Evolutionary conservation across 2,888 invertebrate genomes (phyloP).

Genomic region (Silvanus unidentatus): DNA sequence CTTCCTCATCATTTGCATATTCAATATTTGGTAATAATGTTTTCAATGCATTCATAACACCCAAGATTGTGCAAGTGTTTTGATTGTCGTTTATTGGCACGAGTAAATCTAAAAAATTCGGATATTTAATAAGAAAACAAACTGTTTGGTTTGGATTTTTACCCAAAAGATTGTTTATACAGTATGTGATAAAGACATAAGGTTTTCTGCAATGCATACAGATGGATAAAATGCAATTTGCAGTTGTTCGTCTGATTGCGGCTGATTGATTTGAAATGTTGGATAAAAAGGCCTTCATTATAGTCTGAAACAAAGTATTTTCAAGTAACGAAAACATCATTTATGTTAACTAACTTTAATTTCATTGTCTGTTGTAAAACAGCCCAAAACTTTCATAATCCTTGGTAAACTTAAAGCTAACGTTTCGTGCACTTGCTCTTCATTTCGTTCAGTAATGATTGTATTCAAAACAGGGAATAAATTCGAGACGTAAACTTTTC

Average conservation of each 20-base stretch:
- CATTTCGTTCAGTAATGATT: constrained; percentile 65
- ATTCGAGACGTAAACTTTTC: constrained; percentile 71
- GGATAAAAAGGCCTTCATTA: constrained; percentile 61
- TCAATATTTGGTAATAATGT: constrained; percentile 55
- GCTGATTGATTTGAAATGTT: constrained; percentile 62
- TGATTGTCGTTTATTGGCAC: constrained; percentile 41
- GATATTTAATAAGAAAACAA: constrained; percentile 51
- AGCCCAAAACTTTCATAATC: constrained; percentile 61
- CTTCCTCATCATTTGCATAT: constrained; percentile 28
- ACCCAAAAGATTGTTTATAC: constrained; percentile 61
- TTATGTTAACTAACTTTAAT: constrained; percentile 39
- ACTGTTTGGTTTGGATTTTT: constrained; percentile 56
- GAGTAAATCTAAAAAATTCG: constrained; percentile 36
- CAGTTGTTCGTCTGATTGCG: constrained; percentile 74
- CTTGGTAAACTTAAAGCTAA: constrained; percentile 57
- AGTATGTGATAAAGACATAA: constrained; percentile 58
- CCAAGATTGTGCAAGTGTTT: constrained; percentile 53
- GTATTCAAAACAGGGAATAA: constrained; percentile 67
- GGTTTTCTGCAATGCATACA: constrained; percentile 74
- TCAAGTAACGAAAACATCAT: background rate
- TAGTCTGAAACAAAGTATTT: constrained; percentile 46
- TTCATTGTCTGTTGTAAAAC: constrained; percentile 66
- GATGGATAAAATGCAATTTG: constrained; percentile 72
- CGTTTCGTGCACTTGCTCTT: constrained; percentile 67
- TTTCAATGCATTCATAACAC: constrained; percentile 61